Conservation (phyloP, 2,113 vertebrate genomes). For the Microcebus lehilahytsara region DNA sequence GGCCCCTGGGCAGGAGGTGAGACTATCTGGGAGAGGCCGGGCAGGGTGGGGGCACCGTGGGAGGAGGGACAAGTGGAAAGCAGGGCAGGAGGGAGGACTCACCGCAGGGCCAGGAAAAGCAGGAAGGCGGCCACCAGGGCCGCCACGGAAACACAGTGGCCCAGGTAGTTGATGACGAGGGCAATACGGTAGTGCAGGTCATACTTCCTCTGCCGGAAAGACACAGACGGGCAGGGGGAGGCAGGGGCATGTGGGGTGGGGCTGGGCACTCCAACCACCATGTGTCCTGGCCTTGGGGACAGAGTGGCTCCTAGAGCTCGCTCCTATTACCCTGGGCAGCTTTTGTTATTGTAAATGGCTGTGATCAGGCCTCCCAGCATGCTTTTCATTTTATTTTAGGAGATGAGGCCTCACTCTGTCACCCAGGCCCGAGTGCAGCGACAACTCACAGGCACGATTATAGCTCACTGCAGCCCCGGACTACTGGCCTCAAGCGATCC, state of each 20-base stretch:
- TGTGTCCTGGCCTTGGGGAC: background rate
- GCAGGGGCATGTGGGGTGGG: background rate
- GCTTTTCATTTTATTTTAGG: background rate
- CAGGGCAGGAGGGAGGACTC: constrained; percentile 74
- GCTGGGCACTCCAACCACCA: background rate
- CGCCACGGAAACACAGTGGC: constrained; percentile 95
- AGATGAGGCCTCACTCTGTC: background rate
- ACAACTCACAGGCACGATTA: background rate
- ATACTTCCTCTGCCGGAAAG: constrained; percentile 91
- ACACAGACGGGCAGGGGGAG: constrained; percentile 47
- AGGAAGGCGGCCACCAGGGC: constrained; percentile 96
- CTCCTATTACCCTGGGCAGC: background rate
- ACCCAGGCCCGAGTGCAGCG: background rate
- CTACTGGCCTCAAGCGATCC: background rate
- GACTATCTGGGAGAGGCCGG: background rate
- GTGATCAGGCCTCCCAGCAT: background rate
- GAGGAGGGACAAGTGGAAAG: background rate
- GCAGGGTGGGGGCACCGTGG: too few species aligned
- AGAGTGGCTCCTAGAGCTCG: background rate
- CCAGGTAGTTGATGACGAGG: constrained; percentile 97
- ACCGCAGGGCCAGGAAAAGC: constrained; percentile 97
- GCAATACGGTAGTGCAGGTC: constrained; percentile 95
- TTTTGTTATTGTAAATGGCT: background rate
- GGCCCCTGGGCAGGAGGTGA: background rate
- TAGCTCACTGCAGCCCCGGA: background rate